Evolutionary conservation across 1,140 invertebrate genomes (phyloP).

Genomic region (Drosophila lowei): DNA sequence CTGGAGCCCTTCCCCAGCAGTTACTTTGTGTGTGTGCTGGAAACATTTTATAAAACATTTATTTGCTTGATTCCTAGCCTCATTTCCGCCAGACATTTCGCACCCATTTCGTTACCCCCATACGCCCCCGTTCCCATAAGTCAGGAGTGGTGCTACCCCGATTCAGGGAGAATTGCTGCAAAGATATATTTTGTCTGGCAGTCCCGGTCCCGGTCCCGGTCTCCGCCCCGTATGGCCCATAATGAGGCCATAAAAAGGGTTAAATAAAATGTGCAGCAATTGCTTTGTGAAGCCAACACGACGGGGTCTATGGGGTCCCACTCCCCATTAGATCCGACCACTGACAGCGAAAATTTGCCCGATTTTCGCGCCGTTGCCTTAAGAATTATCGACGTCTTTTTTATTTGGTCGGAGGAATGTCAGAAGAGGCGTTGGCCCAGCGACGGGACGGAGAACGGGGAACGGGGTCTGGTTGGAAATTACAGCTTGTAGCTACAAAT

Average conservation of each 20-base stretch:
- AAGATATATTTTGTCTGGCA: constrained; percentile 64
- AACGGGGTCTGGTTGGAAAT: constrained; percentile 52
- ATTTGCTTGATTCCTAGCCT: constrained; percentile 81
- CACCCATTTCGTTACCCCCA: constrained; percentile 17
- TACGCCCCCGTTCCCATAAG: neutral
- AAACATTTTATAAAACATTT: constrained; percentile 82
- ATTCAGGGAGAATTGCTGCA: constrained; percentile 24
- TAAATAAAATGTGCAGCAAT: constrained; percentile 81
- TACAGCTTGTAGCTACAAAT: constrained; percentile 82
- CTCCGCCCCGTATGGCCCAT: constrained; percentile 39
- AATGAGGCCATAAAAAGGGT: constrained; percentile 82
- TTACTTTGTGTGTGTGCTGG: constrained; percentile 62
- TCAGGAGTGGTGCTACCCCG: constrained; percentile 6
- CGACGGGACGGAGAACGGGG: neutral
- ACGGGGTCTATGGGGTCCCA: neutral
- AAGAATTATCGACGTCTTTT: constrained; percentile 80
- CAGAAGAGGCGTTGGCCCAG: constrained; percentile 47
- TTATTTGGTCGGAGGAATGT: constrained; percentile 39
- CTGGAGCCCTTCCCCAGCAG: constrained; percentile 13
- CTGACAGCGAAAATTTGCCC: constrained; percentile 76
- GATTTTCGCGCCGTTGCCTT: constrained; percentile 73
- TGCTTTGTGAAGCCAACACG: constrained; percentile 63
- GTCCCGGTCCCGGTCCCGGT: constrained; percentile 2
- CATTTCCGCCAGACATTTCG: constrained; percentile 73
- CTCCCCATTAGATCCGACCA: constrained; percentile 26